Percentiles rank a stretch among this genome's conserved stretches.
Evolutionary conservation across 2,888 invertebrate genomes (phyloP).

Genomic region (Drosophila aldrichi): DNA sequence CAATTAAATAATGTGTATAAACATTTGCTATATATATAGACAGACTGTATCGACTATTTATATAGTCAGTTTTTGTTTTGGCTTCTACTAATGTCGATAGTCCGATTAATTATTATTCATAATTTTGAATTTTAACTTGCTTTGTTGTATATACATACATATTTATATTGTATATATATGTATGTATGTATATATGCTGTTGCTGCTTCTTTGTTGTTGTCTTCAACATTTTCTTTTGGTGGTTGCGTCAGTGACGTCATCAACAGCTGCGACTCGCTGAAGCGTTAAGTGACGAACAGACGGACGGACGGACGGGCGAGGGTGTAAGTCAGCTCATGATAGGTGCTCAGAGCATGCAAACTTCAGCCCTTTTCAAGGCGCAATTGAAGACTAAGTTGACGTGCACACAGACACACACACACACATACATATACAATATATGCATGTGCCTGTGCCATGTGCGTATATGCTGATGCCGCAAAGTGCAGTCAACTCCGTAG

Average conservation of each 20-base stretch:
- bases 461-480: constrained; percentile 22
- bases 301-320: background rate
- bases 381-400: constrained; percentile 11
- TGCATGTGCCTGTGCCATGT: background rate
- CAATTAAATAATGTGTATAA: constrained; percentile 14
- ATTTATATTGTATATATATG: background rate
- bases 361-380: constrained; percentile 10
- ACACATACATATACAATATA: background rate
- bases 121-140: constrained; percentile 7
- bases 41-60: constrained; percentile 9
- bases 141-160: background rate
- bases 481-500: constrained; percentile 49
- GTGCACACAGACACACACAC: background rate
- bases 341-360: constrained; percentile 35
- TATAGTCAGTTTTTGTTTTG: background rate
- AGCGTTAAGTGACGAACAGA: constrained; percentile 19
- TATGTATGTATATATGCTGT: background rate
- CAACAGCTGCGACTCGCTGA: constrained; percentile 18
- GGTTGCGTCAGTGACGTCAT: constrained; percentile 50
- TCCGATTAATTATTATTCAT: constrained; percentile 52
- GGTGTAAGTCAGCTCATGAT: constrained; percentile 9
- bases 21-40: background rate
- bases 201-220: background rate
- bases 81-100: background rate
- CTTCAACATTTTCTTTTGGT: constrained; percentile 13